These are phyloP conservation scores for Enoplosus armatus DNA, from an alignment of 2,797 vertebrate genomes.

Conservation along the genomic window DNA sequence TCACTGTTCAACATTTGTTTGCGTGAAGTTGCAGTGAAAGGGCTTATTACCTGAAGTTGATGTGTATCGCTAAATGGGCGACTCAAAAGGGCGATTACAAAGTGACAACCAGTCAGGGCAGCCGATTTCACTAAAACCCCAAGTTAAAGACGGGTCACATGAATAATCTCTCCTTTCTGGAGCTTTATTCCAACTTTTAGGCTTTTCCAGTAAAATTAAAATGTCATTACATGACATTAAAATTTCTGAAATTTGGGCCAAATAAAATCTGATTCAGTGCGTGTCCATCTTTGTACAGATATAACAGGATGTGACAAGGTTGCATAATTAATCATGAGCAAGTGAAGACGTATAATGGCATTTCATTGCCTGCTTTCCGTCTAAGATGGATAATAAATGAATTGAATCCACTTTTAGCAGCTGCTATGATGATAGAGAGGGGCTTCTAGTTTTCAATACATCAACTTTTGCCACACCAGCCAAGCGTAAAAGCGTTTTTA, in stretches of 20 bases:
- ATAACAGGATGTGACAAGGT: not conserved
- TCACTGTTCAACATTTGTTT: not conserved
- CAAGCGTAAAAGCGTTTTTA: not conserved
- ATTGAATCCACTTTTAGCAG: not conserved
- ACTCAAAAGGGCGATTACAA: not conserved
- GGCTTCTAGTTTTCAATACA: not conserved
- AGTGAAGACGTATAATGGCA: not conserved
- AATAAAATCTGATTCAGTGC: not conserved
- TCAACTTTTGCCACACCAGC: not conserved
- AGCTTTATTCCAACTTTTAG: not conserved
- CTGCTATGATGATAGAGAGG: not conserved
- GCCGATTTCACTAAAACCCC: not conserved
- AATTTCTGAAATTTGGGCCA: not conserved
- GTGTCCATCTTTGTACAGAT: not conserved
- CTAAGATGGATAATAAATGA: not conserved
- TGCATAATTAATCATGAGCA: not conserved
- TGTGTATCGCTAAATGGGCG: not conserved
- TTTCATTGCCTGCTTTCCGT: not conserved
- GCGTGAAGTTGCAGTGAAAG: not conserved
- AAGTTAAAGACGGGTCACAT: not conserved
- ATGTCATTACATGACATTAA: not conserved
- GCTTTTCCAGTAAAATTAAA: not conserved
- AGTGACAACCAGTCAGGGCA: not conserved
- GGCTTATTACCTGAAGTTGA: not conserved
- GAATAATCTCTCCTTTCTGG: not conserved